Conservation (phyloP, 1,140 invertebrate species). For the Arctopsyche grandis region DNA sequence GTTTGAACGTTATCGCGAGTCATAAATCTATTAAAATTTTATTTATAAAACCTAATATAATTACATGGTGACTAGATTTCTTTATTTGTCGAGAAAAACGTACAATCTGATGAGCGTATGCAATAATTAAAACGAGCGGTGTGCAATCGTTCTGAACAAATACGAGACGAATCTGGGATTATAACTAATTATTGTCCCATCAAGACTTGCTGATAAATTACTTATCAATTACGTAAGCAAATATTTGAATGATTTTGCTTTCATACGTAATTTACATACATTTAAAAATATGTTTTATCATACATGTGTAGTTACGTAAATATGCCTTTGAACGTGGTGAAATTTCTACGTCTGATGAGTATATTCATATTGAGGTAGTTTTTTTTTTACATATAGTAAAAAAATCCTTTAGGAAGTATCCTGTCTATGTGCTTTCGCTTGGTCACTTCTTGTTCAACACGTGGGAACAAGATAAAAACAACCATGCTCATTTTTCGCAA, state of each 20-base stretch:
- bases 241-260: background rate
- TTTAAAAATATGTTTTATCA: too few relatives aligned
- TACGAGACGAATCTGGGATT: too few relatives aligned
- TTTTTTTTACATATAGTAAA: background rate
- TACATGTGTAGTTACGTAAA: background rate
- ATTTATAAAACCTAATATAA: constrained; percentile 22
- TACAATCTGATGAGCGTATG: background rate
- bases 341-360: background rate
- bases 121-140: background rate
- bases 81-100: constrained; percentile 31
- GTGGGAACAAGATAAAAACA: constrained; percentile 8
- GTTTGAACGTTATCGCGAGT: constrained; percentile 26
- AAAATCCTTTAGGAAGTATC: background rate
- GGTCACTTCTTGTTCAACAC: constrained; percentile 19
- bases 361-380: too few relatives aligned
- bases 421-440: background rate
- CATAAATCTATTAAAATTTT: constrained; percentile 39
- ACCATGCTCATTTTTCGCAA: constrained; percentile 1
- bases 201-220: background rate
- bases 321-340: too few relatives aligned
- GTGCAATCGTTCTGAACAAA: too few relatives aligned
- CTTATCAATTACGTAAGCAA: background rate
- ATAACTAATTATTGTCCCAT: too few relatives aligned
- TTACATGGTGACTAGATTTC: constrained; percentile 27
- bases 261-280: background rate